Percentiles rank a stretch among this genome's conserved stretches.
Conservation (phyloP, 2,888 invertebrate genomes). For the Pristionchus fissidentatus region DNA sequence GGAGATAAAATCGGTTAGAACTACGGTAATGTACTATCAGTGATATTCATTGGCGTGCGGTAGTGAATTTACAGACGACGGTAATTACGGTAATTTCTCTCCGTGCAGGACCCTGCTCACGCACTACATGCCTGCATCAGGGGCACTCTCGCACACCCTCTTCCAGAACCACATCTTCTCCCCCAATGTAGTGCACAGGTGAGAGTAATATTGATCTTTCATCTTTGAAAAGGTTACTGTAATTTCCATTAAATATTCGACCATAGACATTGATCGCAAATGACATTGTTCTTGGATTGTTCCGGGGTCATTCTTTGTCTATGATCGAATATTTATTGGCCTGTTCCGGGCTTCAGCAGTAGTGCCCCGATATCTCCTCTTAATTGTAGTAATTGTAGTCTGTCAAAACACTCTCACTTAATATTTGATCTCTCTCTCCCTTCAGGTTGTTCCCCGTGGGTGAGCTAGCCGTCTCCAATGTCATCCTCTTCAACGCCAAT, state of each 20-base stretch:
- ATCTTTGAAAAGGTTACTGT: too few species aligned
- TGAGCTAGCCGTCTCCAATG: slow-evolving; percentile 79
- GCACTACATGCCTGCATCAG: slow-evolving; percentile 69
- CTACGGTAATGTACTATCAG: not conserved
- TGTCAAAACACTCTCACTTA: not conserved
- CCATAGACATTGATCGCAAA: too few species aligned
- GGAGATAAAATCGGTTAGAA: not conserved
- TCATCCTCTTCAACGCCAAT: slow-evolving; percentile 86
- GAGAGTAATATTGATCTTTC: slow-evolving; percentile 25
- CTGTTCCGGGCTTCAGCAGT: too few species aligned
- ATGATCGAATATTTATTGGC: too few species aligned
- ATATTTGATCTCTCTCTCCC: slow-evolving; percentile 15
- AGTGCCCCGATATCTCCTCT: not conserved
- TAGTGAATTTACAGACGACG: not conserved
- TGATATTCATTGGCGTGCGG: not conserved
- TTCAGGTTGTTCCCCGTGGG: slow-evolving; percentile 75
- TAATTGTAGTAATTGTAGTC: not conserved
- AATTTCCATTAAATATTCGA: too few species aligned
- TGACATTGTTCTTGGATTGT: too few species aligned
- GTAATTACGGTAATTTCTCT: not conserved
- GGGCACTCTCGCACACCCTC: slow-evolving; percentile 70
- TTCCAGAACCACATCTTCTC: slow-evolving; percentile 70
- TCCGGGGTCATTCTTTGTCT: too few species aligned
- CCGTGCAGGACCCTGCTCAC: slow-evolving; percentile 56
- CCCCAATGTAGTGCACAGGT: slow-evolving; percentile 65